Percentiles rank a stretch among this genome's conserved stretches.
phyloP scores from a whole-genome alignment of 2,797 vertebrate genomes.

The Aphelocoma californica region DNA sequence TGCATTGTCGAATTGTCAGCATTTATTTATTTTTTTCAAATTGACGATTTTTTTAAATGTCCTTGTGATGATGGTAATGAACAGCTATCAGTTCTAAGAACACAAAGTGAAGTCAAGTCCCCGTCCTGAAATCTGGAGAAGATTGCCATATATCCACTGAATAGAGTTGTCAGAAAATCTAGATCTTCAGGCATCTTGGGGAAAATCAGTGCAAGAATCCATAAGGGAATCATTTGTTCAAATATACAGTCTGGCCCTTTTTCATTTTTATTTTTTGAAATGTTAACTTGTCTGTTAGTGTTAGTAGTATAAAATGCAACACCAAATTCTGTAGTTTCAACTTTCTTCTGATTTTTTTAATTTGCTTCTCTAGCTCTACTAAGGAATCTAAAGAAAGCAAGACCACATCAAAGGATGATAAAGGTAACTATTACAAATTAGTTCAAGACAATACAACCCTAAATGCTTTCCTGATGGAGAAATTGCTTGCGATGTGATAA shows the following conservation, averaged over 20 bases:
- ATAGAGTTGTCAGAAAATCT: slow-evolving; percentile 96
- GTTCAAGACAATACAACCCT: too few species aligned
- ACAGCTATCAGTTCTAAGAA: slow-evolving; percentile 88
- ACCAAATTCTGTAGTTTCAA: slow-evolving; percentile 73
- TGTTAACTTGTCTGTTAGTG: slow-evolving; percentile 72
- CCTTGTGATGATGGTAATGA: slow-evolving; percentile 90
- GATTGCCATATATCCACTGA: slow-evolving; percentile 92
- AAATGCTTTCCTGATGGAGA: not conserved
- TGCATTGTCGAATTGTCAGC: slow-evolving; percentile 89
- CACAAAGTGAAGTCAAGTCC: slow-evolving; percentile 94
- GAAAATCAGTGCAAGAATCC: slow-evolving; percentile 96
- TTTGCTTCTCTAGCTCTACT: slow-evolving; percentile 87
- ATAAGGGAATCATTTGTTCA: slow-evolving; percentile 88
- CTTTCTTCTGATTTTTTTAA: slow-evolving; percentile 78
- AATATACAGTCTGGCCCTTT: slow-evolving; percentile 80
- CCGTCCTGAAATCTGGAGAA: slow-evolving; percentile 96
- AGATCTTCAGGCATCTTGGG: slow-evolving; percentile 91
- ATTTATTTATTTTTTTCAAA: slow-evolving; percentile 86
- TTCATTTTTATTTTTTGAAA: slow-evolving; percentile 68
- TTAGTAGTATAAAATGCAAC: slow-evolving; percentile 65
- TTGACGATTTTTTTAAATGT: slow-evolving; percentile 89
- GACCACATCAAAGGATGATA: slow-evolving; percentile 89
- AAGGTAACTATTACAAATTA: slow-evolving; percentile 82
- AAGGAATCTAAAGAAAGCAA: slow-evolving; percentile 95
- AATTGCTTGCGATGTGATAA: not conserved